Evolutionary conservation across 2,797 vertebrate species (phyloP), one percentile per base, ranked within the genome.

Genomic region (Brachyalestes nurse): DNA sequence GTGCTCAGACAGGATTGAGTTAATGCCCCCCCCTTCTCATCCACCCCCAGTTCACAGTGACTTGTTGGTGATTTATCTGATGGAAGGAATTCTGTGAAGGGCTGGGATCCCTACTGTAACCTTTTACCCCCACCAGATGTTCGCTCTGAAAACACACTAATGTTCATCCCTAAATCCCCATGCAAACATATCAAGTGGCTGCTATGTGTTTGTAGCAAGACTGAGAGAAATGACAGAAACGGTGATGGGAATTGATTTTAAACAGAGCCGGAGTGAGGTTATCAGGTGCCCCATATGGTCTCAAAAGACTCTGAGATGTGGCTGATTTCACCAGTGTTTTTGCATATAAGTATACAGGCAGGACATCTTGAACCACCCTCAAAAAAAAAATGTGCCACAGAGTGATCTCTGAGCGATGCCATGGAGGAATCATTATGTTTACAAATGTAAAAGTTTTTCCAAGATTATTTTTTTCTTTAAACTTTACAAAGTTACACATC

Each of bases 51-150:
- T 91, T 91, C 86, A 82, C 92, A 90, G 87, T 91, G 93, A 91
- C 93, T 94, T 87, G 91, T 91, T 81, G 88, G 87, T 95, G 94
- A 95, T 95, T 95, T 95, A 95, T 95, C 92, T 94, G 92, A 93
- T 92, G 92, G 93, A 93, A 95, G 93, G 94, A 95, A 95, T 95
- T 94, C 93, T 91, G 91, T 89, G 87, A 91, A 90, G 90, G 89
- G 90, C 93, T 90, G 90, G 88, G 91, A 90, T 90, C 92, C 89
- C 91, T 91, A 93, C 93, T 92, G 93, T 94, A 95, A 95, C 94
- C 93, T 94, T 93, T 92, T 92, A 91, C 94, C 94, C 93, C 84
- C 90, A 79, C 93, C 94, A 95, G 94, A 95, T 95, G 94, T 95
- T 95, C 91, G 53, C 91, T 93, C 91, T 90, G 90, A 94, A 93